These are phyloP conservation scores for Latrodectus hesperus DNA, from an alignment of 2,888 invertebrate genomes.

Conservation along the genomic window DNA sequence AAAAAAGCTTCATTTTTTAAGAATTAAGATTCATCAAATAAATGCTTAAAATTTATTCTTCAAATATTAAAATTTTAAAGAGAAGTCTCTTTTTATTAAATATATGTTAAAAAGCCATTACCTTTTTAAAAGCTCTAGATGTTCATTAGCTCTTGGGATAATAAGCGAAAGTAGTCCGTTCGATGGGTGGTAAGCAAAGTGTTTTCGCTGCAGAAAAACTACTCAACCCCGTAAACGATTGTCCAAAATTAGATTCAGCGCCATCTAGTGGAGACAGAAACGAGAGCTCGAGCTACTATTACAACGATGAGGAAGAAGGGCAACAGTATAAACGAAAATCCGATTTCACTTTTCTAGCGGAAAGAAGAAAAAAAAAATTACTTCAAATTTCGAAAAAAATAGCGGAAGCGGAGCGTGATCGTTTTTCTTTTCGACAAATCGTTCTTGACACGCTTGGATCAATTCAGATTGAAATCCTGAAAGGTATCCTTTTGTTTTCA, in stretches of 20 bases:
- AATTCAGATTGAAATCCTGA: conserved; percentile 35
- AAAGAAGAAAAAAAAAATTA: conserved; percentile 36
- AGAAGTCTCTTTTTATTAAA: neutral
- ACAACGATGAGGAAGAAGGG: conserved; percentile 50
- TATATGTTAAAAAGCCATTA: neutral
- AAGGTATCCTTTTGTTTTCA: conserved; percentile 27
- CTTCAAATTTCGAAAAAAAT: conserved; percentile 34
- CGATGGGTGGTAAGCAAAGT: conserved; percentile 25
- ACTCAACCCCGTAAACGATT: conserved; percentile 47
- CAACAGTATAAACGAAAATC: conserved; percentile 44
- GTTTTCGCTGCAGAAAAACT: conserved; percentile 41
- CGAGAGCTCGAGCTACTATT: conserved; percentile 48
- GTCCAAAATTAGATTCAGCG: conserved; percentile 37
- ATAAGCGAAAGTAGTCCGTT: conserved; percentile 40
- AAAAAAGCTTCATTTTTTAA: too few species aligned
- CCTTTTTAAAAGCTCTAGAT: neutral
- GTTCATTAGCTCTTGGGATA: neutral
- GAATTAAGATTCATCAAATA: too few species aligned
- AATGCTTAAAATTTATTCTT: too few species aligned
- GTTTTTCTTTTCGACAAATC: conserved; percentile 57
- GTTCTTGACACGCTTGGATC: conserved; percentile 58
- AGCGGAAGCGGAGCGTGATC: conserved; percentile 60
- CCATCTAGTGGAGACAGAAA: conserved; percentile 66
- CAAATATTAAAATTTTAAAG: too few species aligned
- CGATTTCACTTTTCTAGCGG: conserved; percentile 62